Evolutionary conservation across 2,797 vertebrate genomes (phyloP).

Genomic region (Taenioides sp.): DNA sequence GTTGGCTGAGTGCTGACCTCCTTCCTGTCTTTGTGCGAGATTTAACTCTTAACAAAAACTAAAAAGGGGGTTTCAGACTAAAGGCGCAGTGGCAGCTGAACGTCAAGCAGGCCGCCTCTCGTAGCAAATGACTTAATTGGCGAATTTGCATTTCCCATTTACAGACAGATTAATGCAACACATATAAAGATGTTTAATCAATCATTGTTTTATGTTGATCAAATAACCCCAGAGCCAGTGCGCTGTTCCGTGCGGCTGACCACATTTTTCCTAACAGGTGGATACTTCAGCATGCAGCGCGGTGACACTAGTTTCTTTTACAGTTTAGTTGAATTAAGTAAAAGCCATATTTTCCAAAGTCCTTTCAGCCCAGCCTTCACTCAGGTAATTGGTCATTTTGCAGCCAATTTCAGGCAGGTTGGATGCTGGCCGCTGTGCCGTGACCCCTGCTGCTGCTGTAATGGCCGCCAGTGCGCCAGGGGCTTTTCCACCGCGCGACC

Average conservation of each 20-base stretch:
- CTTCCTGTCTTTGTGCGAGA: conserved; percentile 99
- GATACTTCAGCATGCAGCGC: conserved; percentile 47
- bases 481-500: conserved; percentile 69
- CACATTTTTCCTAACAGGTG: conserved; percentile 48
- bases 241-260: conserved; percentile 1
- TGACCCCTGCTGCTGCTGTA: conserved; percentile 82
- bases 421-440: conserved; percentile 76
- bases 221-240: conserved; percentile 41
- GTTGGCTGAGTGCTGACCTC: conserved; percentile 99
- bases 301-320: conserved; percentile 73
- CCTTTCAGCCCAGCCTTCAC: conserved; percentile 69
- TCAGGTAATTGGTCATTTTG: conserved; percentile 84
- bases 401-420: conserved; percentile 81
- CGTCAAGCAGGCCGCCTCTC: conserved; percentile 86
- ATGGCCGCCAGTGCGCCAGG: conserved; percentile 73
- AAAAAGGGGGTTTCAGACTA: conserved; percentile 75
- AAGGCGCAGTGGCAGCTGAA: conserved; percentile 88
- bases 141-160: conserved; percentile 94
- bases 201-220: conserved; percentile 77
- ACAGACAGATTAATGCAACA: conserved; percentile 88
- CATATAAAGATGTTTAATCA: conserved; percentile 88
- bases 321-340: conserved; percentile 81
- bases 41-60: conserved; percentile 96
- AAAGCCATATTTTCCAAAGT: conserved; percentile 75
- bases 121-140: conserved; percentile 89